These are phyloP conservation scores for Ligdia adustata DNA, from an alignment of 2,888 invertebrate species.

Conservation along the genomic window DNA sequence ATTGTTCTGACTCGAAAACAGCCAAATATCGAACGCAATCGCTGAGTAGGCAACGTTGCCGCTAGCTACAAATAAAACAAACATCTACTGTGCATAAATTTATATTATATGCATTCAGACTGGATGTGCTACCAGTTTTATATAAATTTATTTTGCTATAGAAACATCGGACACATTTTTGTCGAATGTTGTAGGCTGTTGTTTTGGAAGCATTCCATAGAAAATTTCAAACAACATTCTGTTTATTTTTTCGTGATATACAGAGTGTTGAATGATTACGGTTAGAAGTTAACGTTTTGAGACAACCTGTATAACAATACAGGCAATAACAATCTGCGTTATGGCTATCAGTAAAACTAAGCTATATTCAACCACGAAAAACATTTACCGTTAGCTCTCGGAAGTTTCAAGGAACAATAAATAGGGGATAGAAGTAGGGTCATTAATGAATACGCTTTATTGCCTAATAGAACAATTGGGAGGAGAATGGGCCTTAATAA, in stretches of 20 bases:
- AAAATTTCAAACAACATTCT: too few relatives aligned
- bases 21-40: constrained; percentile 49
- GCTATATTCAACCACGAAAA: too few relatives aligned
- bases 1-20: constrained; percentile 47
- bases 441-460: constrained; percentile 33
- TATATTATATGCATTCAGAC: constrained; percentile 44
- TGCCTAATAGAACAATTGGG: constrained; percentile 26
- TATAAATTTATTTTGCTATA: too few relatives aligned
- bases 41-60: constrained; percentile 46
- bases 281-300: too few relatives aligned
- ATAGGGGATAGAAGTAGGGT: constrained; percentile 11
- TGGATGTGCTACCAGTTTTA: constrained; percentile 25
- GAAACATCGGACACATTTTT: too few relatives aligned
- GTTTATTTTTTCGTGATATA: too few relatives aligned
- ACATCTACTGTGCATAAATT: constrained; percentile 38
- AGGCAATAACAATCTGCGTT: too few relatives aligned
- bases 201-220: too few relatives aligned
- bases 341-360: too few relatives aligned
- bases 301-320: too few relatives aligned
- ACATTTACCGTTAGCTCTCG: constrained; percentile 18
- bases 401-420: constrained; percentile 17
- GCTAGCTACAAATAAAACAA: constrained; percentile 44
- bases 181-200: too few relatives aligned
- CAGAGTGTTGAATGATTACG: too few relatives aligned
- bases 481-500: constrained; percentile 34